These are phyloP conservation scores for Ceratotherium simum DNA, from an alignment of 2,113 vertebrate genomes.

Conservation along the genomic window DNA sequence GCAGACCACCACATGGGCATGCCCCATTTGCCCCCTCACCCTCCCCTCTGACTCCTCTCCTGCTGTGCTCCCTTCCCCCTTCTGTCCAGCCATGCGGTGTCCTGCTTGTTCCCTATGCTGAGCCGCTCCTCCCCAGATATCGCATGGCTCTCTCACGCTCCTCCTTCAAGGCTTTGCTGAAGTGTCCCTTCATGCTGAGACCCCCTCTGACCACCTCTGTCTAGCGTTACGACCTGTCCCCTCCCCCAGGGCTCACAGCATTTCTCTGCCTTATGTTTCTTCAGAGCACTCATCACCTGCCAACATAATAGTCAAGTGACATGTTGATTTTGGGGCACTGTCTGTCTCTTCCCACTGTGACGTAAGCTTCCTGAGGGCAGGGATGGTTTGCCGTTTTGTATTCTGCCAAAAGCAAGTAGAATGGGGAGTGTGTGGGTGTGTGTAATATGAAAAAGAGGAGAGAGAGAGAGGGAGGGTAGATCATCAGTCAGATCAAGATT, in stretches of 20 bases:
- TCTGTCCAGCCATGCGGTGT: background rate
- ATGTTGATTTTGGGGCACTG: background rate
- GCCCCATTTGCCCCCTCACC: background rate
- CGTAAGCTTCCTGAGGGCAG: background rate
- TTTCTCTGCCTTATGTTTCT: background rate
- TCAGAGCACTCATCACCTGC: background rate
- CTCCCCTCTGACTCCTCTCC: background rate
- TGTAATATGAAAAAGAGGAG: background rate
- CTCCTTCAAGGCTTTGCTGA: background rate
- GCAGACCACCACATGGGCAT: accelerated
- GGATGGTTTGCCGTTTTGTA: background rate
- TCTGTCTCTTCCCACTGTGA: background rate
- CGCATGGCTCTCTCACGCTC: no score
- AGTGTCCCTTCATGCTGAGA: background rate
- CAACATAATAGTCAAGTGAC: background rate
- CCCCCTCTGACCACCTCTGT: background rate
- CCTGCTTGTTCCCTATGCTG: background rate
- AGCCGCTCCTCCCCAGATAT: no score
- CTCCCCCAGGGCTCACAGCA: background rate
- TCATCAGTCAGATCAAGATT: background rate
- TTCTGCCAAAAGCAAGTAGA: background rate
- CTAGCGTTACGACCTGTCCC: background rate
- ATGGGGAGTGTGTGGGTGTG: background rate
- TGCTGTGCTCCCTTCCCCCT: background rate
- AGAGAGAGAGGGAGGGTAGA: background rate